A percentile compares a stretch with the other conserved stretches of the same genome.
These are phyloP conservation scores for Puntigrus tetrazona DNA, from an alignment of 2,113 vertebrate species.

Conservation along the genomic window DNA sequence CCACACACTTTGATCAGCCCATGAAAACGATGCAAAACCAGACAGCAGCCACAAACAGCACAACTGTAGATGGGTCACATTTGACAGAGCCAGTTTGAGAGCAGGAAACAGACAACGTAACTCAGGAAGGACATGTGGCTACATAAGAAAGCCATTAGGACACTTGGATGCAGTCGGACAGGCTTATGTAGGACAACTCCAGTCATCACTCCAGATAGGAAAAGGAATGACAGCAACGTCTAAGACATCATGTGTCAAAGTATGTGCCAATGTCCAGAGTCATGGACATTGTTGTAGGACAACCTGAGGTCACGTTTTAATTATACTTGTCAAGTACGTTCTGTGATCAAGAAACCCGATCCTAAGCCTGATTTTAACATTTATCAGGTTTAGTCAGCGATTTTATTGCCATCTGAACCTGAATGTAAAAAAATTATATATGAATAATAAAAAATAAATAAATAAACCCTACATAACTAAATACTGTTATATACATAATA, in stretches of 20 bases:
- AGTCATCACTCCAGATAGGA: not conserved
- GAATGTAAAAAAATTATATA: no score
- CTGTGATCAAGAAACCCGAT: not conserved
- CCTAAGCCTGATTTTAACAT: no score
- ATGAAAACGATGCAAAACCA: not conserved
- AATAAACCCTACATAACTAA: no score
- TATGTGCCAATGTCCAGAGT: not conserved
- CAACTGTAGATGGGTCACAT: not conserved
- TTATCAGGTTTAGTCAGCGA: no score
- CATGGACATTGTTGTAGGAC: not conserved
- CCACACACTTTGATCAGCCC: not conserved
- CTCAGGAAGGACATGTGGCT: not conserved
- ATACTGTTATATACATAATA: no score
- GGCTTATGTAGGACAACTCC: not conserved
- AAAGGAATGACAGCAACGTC: not conserved
- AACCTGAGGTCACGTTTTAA: not conserved
- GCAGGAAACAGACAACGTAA: not conserved
- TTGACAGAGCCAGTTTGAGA: not conserved
- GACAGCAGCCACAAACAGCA: not conserved
- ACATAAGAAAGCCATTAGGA: conserved; percentile 11
- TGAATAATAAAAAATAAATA: no score
- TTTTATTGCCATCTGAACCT: no score
- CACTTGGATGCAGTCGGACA: not conserved
- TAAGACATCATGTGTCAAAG: not conserved
- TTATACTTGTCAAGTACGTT: not conserved